These are phyloP conservation scores for Pristionchus fissidentatus DNA, from an alignment of 2,888 invertebrate genomes.

Conservation along the genomic window DNA sequence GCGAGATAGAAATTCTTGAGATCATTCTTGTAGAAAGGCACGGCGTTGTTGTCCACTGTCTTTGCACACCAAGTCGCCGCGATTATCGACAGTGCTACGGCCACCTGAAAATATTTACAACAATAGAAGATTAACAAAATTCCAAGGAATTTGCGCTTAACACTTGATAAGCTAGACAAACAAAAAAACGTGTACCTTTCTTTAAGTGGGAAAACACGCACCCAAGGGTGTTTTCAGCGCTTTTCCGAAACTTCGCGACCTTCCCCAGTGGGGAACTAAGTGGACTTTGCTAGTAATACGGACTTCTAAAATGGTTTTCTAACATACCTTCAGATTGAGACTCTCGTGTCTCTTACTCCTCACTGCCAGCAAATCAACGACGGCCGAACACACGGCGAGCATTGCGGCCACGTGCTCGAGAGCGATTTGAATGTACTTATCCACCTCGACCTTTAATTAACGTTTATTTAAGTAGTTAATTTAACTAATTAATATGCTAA, in stretches of 20 bases:
- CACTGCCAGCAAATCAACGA: constrained; percentile 70
- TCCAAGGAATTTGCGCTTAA: no score
- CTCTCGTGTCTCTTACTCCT: constrained; percentile 63
- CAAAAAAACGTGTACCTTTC: no score
- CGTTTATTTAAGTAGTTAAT: neutral
- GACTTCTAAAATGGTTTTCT: no score
- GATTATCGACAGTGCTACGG: constrained; percentile 72
- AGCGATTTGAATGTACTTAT: constrained; percentile 74
- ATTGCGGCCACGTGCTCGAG: constrained; percentile 72
- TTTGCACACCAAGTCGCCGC: constrained; percentile 74
- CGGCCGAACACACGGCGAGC: constrained; percentile 68
- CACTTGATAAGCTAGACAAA: no score
- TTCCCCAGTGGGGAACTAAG: no score
- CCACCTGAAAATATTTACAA: no score
- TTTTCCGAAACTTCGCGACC: no score
- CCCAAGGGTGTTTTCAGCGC: no score
- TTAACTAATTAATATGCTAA: no score
- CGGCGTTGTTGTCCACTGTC: constrained; percentile 72
- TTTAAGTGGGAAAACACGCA: no score
- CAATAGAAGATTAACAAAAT: no score
- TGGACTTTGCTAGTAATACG: no score
- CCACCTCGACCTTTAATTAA: constrained; percentile 59
- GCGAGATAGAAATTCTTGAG: constrained; percentile 66
- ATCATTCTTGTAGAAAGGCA: constrained; percentile 73
- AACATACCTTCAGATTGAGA: constrained; percentile 70